Evolutionary conservation across 2,797 vertebrate species (phyloP), one percentile per base, ranked within the genome.

Genomic region (Limnodromus scolopaceus): DNA sequence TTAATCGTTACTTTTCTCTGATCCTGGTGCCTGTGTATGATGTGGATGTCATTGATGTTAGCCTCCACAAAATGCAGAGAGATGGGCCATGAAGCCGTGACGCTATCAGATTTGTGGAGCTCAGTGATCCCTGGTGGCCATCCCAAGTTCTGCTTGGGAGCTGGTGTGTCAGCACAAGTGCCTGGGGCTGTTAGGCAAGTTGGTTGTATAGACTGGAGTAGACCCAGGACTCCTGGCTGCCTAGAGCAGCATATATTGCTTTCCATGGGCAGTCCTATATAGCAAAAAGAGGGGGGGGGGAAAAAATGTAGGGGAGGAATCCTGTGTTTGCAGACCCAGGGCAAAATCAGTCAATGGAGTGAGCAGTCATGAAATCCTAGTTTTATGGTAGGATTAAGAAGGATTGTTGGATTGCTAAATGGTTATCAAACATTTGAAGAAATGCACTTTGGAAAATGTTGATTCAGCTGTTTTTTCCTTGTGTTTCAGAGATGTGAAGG

Each of bases 401-500:
- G 66, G 25, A 16, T 68, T 53, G 17, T 43, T 89, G 49, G 45
- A 24, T 81, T 75, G 30, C 64, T 92, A 76, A 27, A 5, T 24
- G 32, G 13, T 46, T 66, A 39, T 39, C 2, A 6, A 74, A 39
- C 10, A 16, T 11, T 68, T 76, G 9, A 79, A 87, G 65, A 92
- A 83, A 81, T 27, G 10, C 16, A 20, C 13, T 66, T 60, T 39
- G 11, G 25, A 65, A 77, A 34, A 43, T n/a, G 30, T 63, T 71
- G n/a, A 32, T 84, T 94, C 2, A 16, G 34, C 14, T 93, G 12
- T 91, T 22, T 85, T 85, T 53, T 95, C 49, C 74, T 89, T 97
- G 66, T 70, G 92, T 97, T 96, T 36, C 98, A 99, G 99, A 96
- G 98, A 99, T 12, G 89, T 99, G 88, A 99, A 99, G 97, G 96